These are phyloP conservation scores for Periphyllus acericola DNA, from an alignment of 2,888 invertebrate species.

Conservation along the genomic window DNA sequence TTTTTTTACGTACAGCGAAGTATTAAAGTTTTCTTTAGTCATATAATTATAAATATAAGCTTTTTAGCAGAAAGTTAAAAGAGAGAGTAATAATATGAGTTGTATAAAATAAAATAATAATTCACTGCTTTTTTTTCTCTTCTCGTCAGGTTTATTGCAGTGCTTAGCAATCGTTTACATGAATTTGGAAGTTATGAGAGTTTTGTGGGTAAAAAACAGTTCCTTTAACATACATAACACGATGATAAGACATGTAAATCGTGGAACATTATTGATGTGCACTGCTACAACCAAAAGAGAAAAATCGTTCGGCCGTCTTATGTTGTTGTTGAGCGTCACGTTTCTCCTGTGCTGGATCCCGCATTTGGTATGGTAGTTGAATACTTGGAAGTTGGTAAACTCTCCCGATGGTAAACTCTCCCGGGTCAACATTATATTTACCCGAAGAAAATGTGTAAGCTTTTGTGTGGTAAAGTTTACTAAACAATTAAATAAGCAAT, in stretches of 20 bases:
- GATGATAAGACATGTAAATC: slow-evolving; percentile 65
- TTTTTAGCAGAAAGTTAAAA: too few relatives aligned
- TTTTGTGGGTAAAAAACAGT: slow-evolving; percentile 69
- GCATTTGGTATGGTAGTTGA: slow-evolving; percentile 83
- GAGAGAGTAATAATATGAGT: too few relatives aligned
- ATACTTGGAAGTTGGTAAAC: too few relatives aligned
- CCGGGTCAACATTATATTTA: too few relatives aligned
- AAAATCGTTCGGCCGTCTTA: slow-evolving; percentile 84
- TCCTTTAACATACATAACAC: slow-evolving; percentile 67
- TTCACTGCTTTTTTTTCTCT: slow-evolving; percentile 30
- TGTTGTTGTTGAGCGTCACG: slow-evolving; percentile 83
- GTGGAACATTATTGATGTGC: slow-evolving; percentile 66
- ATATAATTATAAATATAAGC: too few relatives aligned
- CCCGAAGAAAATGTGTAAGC: too few relatives aligned
- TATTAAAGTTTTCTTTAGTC: too few relatives aligned
- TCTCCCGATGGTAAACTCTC: too few relatives aligned
- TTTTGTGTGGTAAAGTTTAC: too few relatives aligned
- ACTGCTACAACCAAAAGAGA: slow-evolving; percentile 77
- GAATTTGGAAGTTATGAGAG: slow-evolving; percentile 83
- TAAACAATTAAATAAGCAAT: too few relatives aligned
- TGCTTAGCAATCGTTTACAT: slow-evolving; percentile 82
- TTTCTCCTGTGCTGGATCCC: slow-evolving; percentile 90
- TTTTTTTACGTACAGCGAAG: too few relatives aligned
- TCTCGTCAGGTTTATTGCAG: slow-evolving; percentile 74
- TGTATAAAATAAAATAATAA: not conserved